Percentiles rank a stretch among this genome's conserved stretches.
Evolutionary conservation across 2,113 vertebrate species (phyloP).

Genomic region (Polypterus senegalus): DNA sequence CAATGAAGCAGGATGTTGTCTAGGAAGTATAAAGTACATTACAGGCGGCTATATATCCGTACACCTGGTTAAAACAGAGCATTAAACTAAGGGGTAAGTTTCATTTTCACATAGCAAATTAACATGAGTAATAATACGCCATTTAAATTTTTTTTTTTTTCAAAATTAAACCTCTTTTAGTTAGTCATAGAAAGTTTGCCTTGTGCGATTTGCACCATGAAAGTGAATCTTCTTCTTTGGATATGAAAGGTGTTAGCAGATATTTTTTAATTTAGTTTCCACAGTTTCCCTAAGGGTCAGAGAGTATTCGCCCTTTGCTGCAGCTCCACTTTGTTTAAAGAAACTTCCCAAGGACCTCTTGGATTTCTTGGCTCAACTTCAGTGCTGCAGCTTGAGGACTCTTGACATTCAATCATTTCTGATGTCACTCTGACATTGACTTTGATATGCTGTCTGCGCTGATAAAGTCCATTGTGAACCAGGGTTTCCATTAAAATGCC

Average conservation of each 20-base stretch:
- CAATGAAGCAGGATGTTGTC: constrained; percentile 4
- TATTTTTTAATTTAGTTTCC: no score
- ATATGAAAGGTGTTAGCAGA: constrained; percentile 11
- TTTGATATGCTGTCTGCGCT: constrained; percentile 12
- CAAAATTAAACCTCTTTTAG: constrained; percentile 11
- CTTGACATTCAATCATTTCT: constrained; percentile 17
- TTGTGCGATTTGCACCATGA: constrained; percentile 13
- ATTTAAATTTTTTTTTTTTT: constrained; percentile 8
- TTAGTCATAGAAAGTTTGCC: constrained; percentile 11
- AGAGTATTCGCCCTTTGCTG: constrained; percentile 10
- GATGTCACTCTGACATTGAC: constrained; percentile 13
- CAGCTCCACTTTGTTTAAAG: constrained; percentile 13
- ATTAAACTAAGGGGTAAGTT: constrained; percentile 6
- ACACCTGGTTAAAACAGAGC: no score
- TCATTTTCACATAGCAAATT: constrained; percentile 7
- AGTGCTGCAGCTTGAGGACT: constrained; percentile 8
- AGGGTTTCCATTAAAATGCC: no score
- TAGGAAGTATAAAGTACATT: constrained; percentile 5
- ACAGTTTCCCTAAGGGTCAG: constrained; percentile 13
- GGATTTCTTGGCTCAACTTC: constrained; percentile 8
- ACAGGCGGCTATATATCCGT: constrained; percentile 7
- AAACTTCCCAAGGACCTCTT: constrained; percentile 16
- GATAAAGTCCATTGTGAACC: constrained; percentile 18
- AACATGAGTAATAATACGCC: constrained; percentile 9
- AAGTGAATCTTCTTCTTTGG: constrained; percentile 17